Evolutionary conservation across 2,797 vertebrate genomes (phyloP).

Genomic region (Artibeus lituratus): DNA sequence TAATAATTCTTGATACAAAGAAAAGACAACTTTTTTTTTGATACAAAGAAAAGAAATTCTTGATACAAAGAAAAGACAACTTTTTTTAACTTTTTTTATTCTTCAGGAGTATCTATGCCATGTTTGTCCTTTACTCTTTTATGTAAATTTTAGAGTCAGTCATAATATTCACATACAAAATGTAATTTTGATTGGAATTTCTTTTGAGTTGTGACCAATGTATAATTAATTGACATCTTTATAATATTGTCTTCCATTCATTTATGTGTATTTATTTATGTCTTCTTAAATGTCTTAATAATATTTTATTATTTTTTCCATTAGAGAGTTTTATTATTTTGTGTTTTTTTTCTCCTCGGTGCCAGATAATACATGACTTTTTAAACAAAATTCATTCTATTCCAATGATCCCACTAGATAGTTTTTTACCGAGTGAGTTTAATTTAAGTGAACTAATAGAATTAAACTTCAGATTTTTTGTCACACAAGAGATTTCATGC

Average conservation of each 20-base stretch:
- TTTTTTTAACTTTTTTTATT: constrained; percentile 34
- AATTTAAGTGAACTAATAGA: not conserved
- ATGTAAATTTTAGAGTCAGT: not conserved
- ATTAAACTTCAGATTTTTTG: not conserved
- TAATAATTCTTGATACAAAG: not conserved
- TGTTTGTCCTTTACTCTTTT: not conserved
- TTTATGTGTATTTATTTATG: not conserved
- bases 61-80: not conserved
- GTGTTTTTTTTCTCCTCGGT: not conserved
- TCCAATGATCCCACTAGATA: not conserved
- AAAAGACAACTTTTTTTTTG: not conserved
- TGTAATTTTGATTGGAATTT: not conserved
- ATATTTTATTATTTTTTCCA: not conserved
- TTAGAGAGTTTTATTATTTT: not conserved
- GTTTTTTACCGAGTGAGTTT: not conserved
- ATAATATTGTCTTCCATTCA: not conserved
- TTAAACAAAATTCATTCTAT: not conserved
- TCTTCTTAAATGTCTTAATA: not conserved
- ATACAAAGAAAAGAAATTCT: not conserved
- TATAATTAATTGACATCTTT: not conserved
- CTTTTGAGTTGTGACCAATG: not conserved
- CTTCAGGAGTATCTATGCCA: not conserved
- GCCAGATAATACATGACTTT: not conserved
- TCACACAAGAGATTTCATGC: not conserved
- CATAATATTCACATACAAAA: not conserved